Evolutionary conservation across 2,113 vertebrate genomes (phyloP).

Genomic region (Dipodomys merriami): DNA sequence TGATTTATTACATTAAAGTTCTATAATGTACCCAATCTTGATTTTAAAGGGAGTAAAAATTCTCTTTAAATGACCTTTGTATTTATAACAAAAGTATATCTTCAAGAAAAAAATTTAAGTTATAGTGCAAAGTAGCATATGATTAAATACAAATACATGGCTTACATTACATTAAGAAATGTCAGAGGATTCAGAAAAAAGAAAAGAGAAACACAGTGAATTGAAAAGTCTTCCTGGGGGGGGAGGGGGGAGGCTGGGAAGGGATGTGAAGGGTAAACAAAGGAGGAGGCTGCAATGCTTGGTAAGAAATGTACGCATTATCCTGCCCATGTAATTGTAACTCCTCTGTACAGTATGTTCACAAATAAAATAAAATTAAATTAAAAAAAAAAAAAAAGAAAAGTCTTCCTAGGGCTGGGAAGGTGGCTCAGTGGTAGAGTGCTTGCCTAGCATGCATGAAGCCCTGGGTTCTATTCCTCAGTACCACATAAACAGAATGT

Average conservation of each 20-base stretch:
- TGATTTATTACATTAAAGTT: neutral
- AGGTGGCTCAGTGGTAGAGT: no score
- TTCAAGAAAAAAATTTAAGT: slow-evolving; percentile 51
- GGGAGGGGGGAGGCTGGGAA: no score
- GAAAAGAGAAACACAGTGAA: neutral
- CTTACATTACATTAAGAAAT: slow-evolving; percentile 45
- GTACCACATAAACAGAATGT: neutral
- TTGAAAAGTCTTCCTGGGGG: slow-evolving; percentile 10
- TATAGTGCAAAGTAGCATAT: neutral
- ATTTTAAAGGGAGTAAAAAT: neutral
- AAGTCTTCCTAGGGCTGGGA: neutral
- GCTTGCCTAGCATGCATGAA: no score
- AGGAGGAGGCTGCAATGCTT: no score
- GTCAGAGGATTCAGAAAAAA: neutral
- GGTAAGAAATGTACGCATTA: no score
- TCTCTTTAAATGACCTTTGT: slow-evolving; percentile 22
- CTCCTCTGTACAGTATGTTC: no score
- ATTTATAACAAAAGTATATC: slow-evolving; percentile 38
- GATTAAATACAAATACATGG: neutral
- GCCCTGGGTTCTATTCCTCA: no score
- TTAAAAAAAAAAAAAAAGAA: no score
- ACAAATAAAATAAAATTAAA: no score
- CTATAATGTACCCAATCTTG: neutral
- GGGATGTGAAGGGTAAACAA: no score
- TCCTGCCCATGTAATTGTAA: no score